Base-by-base conservation (phyloP, 2,888 invertebrate genomes). In the Hypomecis atomaria region DNA sequence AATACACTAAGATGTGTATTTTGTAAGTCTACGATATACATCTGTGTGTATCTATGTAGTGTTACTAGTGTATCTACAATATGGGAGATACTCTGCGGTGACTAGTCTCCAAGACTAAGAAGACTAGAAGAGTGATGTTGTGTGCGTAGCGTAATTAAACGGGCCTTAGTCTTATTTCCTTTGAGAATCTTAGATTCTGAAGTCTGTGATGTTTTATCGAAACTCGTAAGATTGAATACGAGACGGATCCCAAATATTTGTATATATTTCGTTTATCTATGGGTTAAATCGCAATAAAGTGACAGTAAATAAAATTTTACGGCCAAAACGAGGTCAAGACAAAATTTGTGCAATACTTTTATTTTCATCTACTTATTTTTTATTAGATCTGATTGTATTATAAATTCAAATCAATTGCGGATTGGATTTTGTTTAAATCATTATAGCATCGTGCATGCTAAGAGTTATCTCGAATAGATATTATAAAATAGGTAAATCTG, bases 141-240 rank as follows among this genome's bases (percentile, higher is more conserved):
- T 23, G 23, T 23, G 23, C 23, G 23, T 23, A 23, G 23, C 23
- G 23, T 23, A 23, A 23, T 23, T 1, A 23, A 23, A 23, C 23
- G 23, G 23, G 23, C 23, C 23, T 23, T 23, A 66, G 67, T 60
- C 62, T 53, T 60, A 57, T 71, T 69, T 65, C 49, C 23, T 68
- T 57, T 59, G 58, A 63, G 72, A 72, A 72, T 71, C 72, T 66
- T 72, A 72, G 72, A 71, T 72, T 72, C 72, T 56, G 45, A 57
- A 55, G 23, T 68, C 71, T 72, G 72, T 72, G 72, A 72, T 72
- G 61, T 65, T 63, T 47, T 62, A 66, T 50, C 60, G 55, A 64
- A 64, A 59, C 43, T 54, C 60, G 48, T 55, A 34, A 49, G 7
- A 36, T 54, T 54, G 6, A 54, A 10, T 43, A 56, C 48, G 52